Evolutionary conservation across 1,140 invertebrate genomes (phyloP), one percentile per base, ranked within the genome.

Genomic region (Papilio xuthus): DNA sequence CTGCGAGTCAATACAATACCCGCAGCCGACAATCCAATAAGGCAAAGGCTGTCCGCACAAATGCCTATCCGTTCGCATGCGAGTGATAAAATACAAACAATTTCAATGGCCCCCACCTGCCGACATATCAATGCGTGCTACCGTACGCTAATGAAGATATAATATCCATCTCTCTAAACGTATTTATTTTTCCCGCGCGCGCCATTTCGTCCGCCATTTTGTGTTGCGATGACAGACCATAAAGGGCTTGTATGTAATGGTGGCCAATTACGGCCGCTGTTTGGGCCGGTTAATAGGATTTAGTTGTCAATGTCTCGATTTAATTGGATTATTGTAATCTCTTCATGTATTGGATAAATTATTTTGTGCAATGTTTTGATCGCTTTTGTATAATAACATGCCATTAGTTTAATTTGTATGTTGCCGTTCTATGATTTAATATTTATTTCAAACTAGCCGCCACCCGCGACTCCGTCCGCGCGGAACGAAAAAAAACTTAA

Each of bases 301-400:
- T 92, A 92, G 90, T 92, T 90, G 89, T 92, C 90, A 92, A 92
- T 92, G 89, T 92, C 87, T 83, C 60, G 10, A 78, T 86, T 88
- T 91, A 91, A 92, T 92, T 92, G 89, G 91, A 87, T 88, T 88
- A 88, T 92, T 89, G 88, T 90, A 88, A 90, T 90, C 87, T 86
- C 77, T 86, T 80, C 80, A 83, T 78, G 79, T 85, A 82, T 82
- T 83, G 79, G 86, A 87, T 86, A 85, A 83, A 86, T 81, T 78
- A 77, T 79, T 42, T 78, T 72, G 73, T 81, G 77, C 74, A 60
- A 56, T 60, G 37, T 76, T 75, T 75, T 76, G 10, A 72, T 15
- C 20, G 41, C 41, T 28, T 18, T 8, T 26, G 71, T 44, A n/a
- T n/a, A n/a, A n/a, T n/a, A 72, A 67, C 15, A 60, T 12, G 26